Conservation (phyloP, 2,113 vertebrate genomes). For the Excalfactoria chinensis region DNA sequence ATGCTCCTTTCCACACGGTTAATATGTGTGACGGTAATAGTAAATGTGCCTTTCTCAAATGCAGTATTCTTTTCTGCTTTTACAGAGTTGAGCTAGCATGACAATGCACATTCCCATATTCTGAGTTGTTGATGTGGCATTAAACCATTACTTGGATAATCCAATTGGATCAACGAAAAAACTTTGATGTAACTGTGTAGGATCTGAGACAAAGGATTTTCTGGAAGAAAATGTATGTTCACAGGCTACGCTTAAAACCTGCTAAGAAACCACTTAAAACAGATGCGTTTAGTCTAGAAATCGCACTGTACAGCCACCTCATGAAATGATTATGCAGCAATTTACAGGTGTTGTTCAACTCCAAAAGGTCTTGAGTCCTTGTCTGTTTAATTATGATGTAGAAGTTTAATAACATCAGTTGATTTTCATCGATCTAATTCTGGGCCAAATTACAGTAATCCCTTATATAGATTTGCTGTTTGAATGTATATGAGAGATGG, state of each 20-base stretch:
- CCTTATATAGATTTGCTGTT: neutral
- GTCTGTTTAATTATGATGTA: neutral
- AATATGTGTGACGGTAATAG: neutral
- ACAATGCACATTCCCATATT: neutral
- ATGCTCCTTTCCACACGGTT: neutral
- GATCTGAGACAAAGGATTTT: neutral
- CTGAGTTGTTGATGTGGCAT: neutral
- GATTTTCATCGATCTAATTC: conserved; percentile 19
- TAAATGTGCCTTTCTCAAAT: neutral
- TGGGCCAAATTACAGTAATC: conserved; percentile 7
- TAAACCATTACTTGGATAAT: neutral
- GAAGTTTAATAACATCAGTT: neutral
- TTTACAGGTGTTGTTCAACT: neutral
- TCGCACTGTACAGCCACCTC: neutral
- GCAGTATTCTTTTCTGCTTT: neutral
- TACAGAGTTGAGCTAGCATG: neutral
- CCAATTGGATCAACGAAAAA: neutral
- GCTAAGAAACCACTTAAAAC: neutral
- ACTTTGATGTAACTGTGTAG: neutral
- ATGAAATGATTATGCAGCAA: neutral
- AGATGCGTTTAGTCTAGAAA: neutral
- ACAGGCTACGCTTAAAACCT: neutral
- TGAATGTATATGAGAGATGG: neutral
- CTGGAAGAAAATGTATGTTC: neutral
- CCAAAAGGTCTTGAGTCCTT: neutral